These are phyloP conservation scores for Tetheella fluctuosa DNA, from an alignment of 2,888 invertebrate species.

Conservation along the genomic window DNA sequence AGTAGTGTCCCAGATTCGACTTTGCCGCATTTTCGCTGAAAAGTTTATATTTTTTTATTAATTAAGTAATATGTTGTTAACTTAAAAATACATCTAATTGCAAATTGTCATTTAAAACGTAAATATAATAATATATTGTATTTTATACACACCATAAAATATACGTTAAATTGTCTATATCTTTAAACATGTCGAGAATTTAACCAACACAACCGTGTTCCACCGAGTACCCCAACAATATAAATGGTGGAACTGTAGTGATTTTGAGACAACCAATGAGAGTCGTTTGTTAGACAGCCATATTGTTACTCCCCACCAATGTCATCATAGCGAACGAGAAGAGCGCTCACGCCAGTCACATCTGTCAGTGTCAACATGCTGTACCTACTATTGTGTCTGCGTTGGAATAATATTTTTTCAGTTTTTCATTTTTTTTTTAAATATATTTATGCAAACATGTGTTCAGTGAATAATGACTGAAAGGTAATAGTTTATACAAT, in stretches of 20 bases:
- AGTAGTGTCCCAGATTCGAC: no score
- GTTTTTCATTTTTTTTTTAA: neutral
- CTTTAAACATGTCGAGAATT: neutral
- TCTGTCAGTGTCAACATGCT: constrained; percentile 53
- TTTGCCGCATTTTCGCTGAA: no score
- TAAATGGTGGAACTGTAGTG: constrained; percentile 26
- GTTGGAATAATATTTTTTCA: constrained; percentile 1
- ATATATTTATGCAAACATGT: neutral
- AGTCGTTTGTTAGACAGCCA: constrained; percentile 48
- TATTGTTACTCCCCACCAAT: constrained; percentile 60
- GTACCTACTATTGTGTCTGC: constrained; percentile 28
- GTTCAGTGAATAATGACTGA: no score
- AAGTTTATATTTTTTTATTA: no score
- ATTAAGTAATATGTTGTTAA: no score
- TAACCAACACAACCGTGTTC: constrained; percentile 19
- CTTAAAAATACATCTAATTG: no score
- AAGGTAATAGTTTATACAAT: no score
- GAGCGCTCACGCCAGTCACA: constrained; percentile 40
- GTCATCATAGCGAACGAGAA: constrained; percentile 28
- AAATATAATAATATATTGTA: no score
- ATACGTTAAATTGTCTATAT: no score
- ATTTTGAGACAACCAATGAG: constrained; percentile 46
- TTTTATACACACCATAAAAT: no score
- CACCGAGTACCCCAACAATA: constrained; percentile 29
- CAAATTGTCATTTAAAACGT: no score